Evolutionary conservation across 2,113 vertebrate genomes (phyloP).

Genomic region (Corvus hawaiiensis): DNA sequence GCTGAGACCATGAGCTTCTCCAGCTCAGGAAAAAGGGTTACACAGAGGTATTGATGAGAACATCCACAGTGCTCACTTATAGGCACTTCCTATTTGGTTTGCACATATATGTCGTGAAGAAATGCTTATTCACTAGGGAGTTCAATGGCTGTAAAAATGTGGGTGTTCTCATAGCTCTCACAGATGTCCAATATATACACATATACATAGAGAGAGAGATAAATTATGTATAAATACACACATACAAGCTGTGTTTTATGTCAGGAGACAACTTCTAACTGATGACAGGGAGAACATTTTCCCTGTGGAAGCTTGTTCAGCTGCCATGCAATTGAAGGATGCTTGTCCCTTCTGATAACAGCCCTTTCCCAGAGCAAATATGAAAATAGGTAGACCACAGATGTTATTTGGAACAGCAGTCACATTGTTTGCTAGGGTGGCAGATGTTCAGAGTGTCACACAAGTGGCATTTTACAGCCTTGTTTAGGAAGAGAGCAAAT

Average conservation of each 20-base stretch:
- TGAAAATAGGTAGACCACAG: not conserved
- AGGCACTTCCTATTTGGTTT: not conserved
- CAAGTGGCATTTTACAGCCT: not conserved
- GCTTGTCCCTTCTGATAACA: not conserved
- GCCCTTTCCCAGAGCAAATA: not conserved
- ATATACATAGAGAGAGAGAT: constrained; percentile 1
- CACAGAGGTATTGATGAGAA: constrained; percentile 42
- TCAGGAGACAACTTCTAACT: constrained; percentile 16
- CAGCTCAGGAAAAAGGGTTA: constrained; percentile 12
- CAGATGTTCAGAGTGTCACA: not conserved
- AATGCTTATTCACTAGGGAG: not conserved
- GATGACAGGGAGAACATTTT: not conserved
- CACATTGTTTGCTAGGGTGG: not conserved
- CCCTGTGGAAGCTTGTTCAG: not conserved
- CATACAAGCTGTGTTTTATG: not conserved
- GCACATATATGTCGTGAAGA: not conserved
- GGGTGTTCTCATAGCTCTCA: constrained; percentile 50
- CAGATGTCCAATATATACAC: constrained; percentile 41
- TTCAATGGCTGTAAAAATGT: not conserved
- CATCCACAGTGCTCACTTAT: not conserved
- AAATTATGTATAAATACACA: constrained; percentile 40
- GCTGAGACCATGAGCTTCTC: constrained; percentile 16
- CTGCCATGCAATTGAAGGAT: not conserved
- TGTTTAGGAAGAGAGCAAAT: not conserved
- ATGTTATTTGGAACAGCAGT: not conserved